These are phyloP conservation scores for Gadopsis marmoratus DNA, from an alignment of 2,797 vertebrate species.

Conservation along the genomic window DNA sequence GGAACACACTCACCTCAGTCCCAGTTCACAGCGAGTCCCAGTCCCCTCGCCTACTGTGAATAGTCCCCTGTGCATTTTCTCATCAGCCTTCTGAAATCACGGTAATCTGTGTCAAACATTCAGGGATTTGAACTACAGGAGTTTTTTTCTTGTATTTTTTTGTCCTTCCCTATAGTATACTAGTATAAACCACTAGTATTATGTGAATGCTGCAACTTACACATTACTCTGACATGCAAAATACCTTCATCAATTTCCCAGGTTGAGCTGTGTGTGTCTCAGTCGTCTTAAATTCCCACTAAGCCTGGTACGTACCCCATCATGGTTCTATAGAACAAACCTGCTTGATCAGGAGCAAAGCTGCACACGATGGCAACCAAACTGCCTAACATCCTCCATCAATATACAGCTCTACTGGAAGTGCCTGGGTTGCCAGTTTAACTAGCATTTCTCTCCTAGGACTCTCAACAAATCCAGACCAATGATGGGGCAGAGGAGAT, in stretches of 20 bases:
- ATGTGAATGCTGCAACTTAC: conserved; percentile 8
- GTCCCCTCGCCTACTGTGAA: conserved; percentile 50
- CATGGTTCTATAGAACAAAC: background rate
- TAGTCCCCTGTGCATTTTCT: conserved; percentile 50
- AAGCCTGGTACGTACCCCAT: background rate
- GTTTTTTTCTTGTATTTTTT: conserved; percentile 35
- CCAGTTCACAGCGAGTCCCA: conserved; percentile 40
- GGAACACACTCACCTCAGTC: conserved; percentile 33
- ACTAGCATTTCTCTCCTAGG: background rate
- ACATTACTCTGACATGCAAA: conserved; percentile 4
- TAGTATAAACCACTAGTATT: background rate
- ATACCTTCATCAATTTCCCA: background rate
- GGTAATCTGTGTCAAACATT: conserved; percentile 60
- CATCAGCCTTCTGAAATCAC: conserved; percentile 54
- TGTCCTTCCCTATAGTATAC: background rate
- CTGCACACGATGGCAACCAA: background rate
- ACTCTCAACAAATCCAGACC: background rate
- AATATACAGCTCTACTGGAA: background rate
- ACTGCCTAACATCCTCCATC: background rate
- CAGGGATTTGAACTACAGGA: conserved; percentile 40
- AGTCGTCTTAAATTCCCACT: background rate
- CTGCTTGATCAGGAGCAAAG: conserved; percentile 9
- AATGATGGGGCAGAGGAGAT: background rate
- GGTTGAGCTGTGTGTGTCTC: background rate
- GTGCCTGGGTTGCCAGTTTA: background rate